Evolutionary conservation across 2,113 vertebrate genomes (phyloP), one percentile per base, ranked within the genome.

Genomic region (Epinephelus lanceolatus): DNA sequence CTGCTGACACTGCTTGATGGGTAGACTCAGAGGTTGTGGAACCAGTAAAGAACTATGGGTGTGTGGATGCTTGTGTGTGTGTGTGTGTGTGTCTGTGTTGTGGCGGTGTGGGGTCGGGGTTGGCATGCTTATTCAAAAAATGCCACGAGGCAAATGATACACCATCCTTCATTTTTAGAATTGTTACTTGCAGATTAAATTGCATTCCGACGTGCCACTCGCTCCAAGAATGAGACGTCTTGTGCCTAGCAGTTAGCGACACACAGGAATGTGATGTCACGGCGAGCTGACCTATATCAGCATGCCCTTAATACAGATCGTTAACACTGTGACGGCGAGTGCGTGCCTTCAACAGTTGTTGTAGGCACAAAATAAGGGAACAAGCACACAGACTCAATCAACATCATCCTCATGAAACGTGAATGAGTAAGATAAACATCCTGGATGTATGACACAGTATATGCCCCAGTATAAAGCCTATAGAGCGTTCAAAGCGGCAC

Each of bases 1-100:
- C 89, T 91, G 88, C 86, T 88, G 86, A 92, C 85, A 65, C 76
- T 53, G 86, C 81, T 85, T 91, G 84, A 90, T 86, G 88, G 87
- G 87, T 53, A 51, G 81, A 78, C 86, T 80, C 79, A 40, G 65
- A 89, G 90, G 87, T 83, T 89, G 86, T 90, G 85, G 77, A 92
- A 87, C 83, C 81, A 85, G 70, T 84, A 66, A 18, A 68, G 37
- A 79, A 62, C 71, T 69, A 63, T 67, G 68, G 67, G 37, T 59
- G 80, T 51, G 61, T 59, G 63, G 55, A 42, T 62, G 19, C 47
- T n/a, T 80, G 49, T 75, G 83, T 73, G 25, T 19, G 66, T 66
- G 25, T 27, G 69, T 75, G 25, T 81, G 57, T 76, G 78, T 66
- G 52, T 53, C n/a, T 61, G 60, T 21, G 63, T 76, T 23, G 25